Evolutionary conservation across 1,140 invertebrate genomes (phyloP), one percentile per base, ranked within the genome.

Genomic region (Euglossa dilemma): DNA sequence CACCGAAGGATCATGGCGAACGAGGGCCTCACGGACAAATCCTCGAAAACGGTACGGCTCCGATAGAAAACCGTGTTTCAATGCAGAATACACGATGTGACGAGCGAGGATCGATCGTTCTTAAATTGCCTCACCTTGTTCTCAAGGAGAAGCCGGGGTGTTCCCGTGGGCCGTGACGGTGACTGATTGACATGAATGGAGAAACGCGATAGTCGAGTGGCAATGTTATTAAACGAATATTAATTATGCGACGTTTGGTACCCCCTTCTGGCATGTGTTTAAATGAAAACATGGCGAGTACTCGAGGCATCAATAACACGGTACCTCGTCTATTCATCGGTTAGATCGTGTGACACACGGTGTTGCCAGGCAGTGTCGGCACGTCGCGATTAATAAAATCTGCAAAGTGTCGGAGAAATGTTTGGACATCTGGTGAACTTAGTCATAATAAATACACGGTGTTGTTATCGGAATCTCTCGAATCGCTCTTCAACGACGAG

Each of bases 11-110:
- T 84, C 50, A 72, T 80, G 82, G 61, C 50, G 7, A 78, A 84
- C 61, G 45, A 80, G 8, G 43, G 2, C 12, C 25, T 50, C 9
- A 59, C 9, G 6, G 23, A 25, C 8, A 70, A 20, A 8, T 11
- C 25, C 1, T 54, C 86, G 36, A 75, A 71, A 72, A 78, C 43
- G 86, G 86, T 87, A 87, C 54, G 52, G 45, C 20, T 14, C 23
- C 45, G 45, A 36, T 6, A 12, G 20, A 14, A 11, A 5, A 16
- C 16, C 14, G 9, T 59, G 23, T 11, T 3, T 1, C 3, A 0
- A 6, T 0, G 52, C 20, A 47, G n/a, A 0, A 1, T n/a, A n/a
- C 2, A 72, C 20, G 14, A n/a, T n/a, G 20, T 28, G 7, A 50
- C 50, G 25, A 28, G 11, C 23, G 1, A 36, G 36, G 56, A 64